Conservation (phyloP, 2,113 vertebrate genomes). For the Orcinus orca region DNA sequence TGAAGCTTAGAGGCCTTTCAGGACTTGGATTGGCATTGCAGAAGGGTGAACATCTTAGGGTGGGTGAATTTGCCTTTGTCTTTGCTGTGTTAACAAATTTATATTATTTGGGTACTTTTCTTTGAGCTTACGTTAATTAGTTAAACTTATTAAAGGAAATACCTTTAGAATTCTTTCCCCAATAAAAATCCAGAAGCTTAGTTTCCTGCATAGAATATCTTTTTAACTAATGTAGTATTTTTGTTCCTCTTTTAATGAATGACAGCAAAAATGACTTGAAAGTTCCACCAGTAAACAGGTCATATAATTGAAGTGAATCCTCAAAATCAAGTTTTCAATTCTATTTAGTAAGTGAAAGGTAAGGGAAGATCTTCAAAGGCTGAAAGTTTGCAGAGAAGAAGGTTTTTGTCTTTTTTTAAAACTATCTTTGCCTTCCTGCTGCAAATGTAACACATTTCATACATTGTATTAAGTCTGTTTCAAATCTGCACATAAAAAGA, state of each 20-base stretch:
- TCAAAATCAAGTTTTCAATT: constrained; percentile 64
- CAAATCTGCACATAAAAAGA: constrained; percentile 46
- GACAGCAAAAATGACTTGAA: constrained; percentile 77
- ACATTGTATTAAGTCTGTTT: constrained; percentile 59
- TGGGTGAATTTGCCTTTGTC: constrained; percentile 63
- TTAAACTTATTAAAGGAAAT: constrained; percentile 72
- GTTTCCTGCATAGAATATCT: constrained; percentile 71
- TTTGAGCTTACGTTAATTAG: constrained; percentile 51
- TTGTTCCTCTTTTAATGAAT: constrained; percentile 79
- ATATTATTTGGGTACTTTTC: not conserved
- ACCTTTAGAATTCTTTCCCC: constrained; percentile 62
- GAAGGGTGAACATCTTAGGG: not conserved
- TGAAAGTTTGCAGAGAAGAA: constrained; percentile 61
- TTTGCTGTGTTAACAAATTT: constrained; percentile 38
- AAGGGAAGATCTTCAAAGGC: constrained; percentile 44
- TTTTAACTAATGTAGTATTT: constrained; percentile 70
- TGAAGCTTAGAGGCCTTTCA: not conserved
- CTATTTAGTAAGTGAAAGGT: constrained; percentile 57
- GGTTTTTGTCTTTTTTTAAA: not conserved
- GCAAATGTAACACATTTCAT: constrained; percentile 52
- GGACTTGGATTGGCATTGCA: constrained; percentile 8
- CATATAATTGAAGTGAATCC: constrained; percentile 69
- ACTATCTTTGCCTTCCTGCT: constrained; percentile 55
- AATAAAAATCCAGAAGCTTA: constrained; percentile 63
- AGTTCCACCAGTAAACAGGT: constrained; percentile 76